phyloP scores from a whole-genome alignment of 2,888 invertebrate species.

The Sarcophaga subvicina region DNA sequence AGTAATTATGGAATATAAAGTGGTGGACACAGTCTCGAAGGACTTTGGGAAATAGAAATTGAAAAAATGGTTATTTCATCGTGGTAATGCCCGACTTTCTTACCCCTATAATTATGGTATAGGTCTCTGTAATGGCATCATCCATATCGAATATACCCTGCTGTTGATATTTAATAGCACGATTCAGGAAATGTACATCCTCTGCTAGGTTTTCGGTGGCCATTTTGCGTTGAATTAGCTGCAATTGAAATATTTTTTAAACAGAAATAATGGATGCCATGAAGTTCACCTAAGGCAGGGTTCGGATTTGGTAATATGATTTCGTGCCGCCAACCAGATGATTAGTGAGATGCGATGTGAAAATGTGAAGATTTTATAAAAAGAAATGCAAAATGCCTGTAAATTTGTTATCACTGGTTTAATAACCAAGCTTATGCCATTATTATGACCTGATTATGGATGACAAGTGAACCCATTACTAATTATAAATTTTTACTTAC shows the following conservation, averaged over 20 bases:
- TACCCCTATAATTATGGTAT: conserved; percentile 72
- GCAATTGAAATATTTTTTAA: background rate
- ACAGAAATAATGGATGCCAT: no score
- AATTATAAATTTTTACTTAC: conserved; percentile 32
- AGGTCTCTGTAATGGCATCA: conserved; percentile 72
- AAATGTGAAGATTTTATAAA: background rate
- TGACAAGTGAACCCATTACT: no score
- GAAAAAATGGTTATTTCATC: conserved; percentile 69
- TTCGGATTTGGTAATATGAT: no score
- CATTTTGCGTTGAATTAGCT: conserved; percentile 52
- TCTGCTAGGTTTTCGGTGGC: conserved; percentile 50
- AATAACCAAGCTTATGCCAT: no score
- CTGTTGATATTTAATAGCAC: conserved; percentile 70
- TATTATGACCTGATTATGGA: background rate
- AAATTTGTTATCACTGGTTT: no score
- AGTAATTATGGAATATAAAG: conserved; percentile 69
- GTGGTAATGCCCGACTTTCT: conserved; percentile 63
- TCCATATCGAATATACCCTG: conserved; percentile 69
- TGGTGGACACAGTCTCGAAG: conserved; percentile 73
- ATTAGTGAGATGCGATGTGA: background rate
- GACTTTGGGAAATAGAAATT: conserved; percentile 59
- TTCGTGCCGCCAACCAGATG: no score
- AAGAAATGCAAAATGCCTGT: background rate
- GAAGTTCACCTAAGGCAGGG: no score
- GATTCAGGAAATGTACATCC: conserved; percentile 70